These are phyloP conservation scores for Philereme transversata DNA, from an alignment of 2,888 invertebrate genomes.

Conservation along the genomic window DNA sequence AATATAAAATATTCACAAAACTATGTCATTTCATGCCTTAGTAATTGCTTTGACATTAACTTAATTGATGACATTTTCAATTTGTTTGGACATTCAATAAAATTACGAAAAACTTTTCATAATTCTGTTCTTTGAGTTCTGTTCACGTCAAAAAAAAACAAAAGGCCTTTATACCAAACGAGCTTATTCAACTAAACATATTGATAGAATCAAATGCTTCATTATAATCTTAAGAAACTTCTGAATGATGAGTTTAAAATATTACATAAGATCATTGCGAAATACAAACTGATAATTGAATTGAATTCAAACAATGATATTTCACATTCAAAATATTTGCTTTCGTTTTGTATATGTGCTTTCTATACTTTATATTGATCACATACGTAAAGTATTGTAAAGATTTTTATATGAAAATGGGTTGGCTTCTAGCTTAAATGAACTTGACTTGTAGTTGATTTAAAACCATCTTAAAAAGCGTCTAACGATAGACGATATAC, in stretches of 20 bases:
- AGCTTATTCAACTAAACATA: slow-evolving; percentile 21
- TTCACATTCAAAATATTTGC: slow-evolving; percentile 31
- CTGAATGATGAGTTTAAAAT: slow-evolving; percentile 32
- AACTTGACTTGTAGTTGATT: too few species aligned
- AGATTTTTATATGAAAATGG: too few species aligned
- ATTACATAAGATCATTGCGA: slow-evolving; percentile 21
- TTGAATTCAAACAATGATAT: slow-evolving; percentile 41
- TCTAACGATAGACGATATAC: too few species aligned
- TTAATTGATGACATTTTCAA: slow-evolving; percentile 16
- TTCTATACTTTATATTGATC: neutral
- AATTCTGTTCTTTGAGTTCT: slow-evolving; percentile 16
- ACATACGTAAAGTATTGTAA: too few species aligned
- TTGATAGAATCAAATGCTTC: slow-evolving; percentile 26
- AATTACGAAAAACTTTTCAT: slow-evolving; percentile 19
- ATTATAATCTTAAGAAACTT: slow-evolving; percentile 34
- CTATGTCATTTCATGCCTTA: too few species aligned
- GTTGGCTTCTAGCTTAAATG: too few species aligned
- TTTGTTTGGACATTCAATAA: slow-evolving; percentile 13
- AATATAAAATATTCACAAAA: too few species aligned
- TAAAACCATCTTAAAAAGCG: too few species aligned
- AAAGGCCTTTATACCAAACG: slow-evolving; percentile 21
- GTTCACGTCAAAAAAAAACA: slow-evolving; percentile 26
- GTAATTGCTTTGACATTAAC: slow-evolving; percentile 12
- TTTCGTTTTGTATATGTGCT: slow-evolving; percentile 21
- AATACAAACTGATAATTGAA: slow-evolving; percentile 45